phyloP scores from a whole-genome alignment of 1,140 invertebrate genomes.

The Stenopsyche tienmushanensis region DNA sequence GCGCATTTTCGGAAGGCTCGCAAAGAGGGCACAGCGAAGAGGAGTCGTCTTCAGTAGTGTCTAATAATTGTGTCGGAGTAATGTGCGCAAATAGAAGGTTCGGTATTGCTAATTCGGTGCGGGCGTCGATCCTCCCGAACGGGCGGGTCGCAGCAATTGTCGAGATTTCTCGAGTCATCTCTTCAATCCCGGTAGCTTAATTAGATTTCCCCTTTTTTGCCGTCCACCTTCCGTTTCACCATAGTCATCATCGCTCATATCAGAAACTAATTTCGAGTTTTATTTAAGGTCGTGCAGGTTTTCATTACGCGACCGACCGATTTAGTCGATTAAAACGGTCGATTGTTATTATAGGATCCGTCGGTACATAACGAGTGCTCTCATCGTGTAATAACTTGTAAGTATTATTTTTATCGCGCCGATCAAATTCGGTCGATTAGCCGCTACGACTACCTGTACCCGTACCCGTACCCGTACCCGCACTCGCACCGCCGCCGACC shows the following conservation, averaged over 20 bases:
- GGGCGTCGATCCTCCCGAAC: no score
- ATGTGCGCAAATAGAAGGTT: no score
- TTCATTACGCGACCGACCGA: constrained; percentile 22
- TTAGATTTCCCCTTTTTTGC: constrained; percentile 38
- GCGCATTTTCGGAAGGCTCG: no score
- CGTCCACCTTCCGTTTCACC: constrained; percentile 27
- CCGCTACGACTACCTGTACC: not conserved
- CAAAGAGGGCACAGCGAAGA: no score
- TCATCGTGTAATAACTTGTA: constrained; percentile 31
- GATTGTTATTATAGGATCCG: constrained; percentile 16
- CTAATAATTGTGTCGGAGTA: no score
- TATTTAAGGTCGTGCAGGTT: constrained; percentile 19
- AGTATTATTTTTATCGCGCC: constrained; percentile 27
- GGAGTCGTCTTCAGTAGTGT: no score
- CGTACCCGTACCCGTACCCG: no score
- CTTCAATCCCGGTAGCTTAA: constrained; percentile 40
- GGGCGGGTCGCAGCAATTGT: no score
- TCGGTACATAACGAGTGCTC: not conserved
- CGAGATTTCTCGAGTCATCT: constrained; percentile 21
- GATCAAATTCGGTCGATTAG: constrained; percentile 15
- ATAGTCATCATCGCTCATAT: constrained; percentile 37
- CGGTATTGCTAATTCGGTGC: no score
- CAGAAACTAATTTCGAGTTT: constrained; percentile 40
- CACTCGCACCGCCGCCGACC: no score
- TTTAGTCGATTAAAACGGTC: constrained; percentile 26